Base-by-base conservation (phyloP, 2,888 invertebrate genomes). In the Osedax fenrisi region DNA sequence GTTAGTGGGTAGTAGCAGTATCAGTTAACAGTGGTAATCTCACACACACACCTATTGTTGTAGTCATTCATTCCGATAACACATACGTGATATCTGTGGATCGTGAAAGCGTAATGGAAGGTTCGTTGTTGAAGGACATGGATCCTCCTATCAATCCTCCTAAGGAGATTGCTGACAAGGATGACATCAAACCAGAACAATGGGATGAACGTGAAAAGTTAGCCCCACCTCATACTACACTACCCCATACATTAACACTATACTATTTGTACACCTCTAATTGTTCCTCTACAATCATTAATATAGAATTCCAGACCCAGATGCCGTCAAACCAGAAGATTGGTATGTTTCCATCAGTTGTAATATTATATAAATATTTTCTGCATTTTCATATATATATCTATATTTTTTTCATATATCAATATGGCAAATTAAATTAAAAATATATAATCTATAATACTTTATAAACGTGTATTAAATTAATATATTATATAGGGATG, bases 161-260 rank as follows among this genome's bases (percentile, higher is more conserved):
- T 0, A 89, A 90, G 78, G 92, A 95, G 86, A 91, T 97, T 80
- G 92, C 92, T 81, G 97, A 97, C 86, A 92, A 93, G 0, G 85
- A 89, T 59, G 96, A 89, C 80, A 84, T 82, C 75, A 89, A 89
- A 83, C 98, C 98, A 0, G 89, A 88, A 0, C 91, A 94, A 82
- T 98, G 98, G 98, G 98, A 98, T 84, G 97, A 97, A 81, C 88
- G 93, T 80, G 90, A 91, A 84, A 91, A 90, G 88, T 85, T 79
- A 79, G 81, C 5, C 17, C 5, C 3, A 22, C 3, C 2, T 79
- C 84, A 84, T 76, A 93, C 95, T 78, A 89, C 92, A 0, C 94
- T 95, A 84, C 90, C 92, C 0, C 88, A 89, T 70, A 92, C 95
- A 0, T 86, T 86, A 0, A 97, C 96, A 83, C 97, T 97, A 0